Evolutionary conservation across 2,888 invertebrate species (phyloP).

Genomic region (Phoronis australis): DNA sequence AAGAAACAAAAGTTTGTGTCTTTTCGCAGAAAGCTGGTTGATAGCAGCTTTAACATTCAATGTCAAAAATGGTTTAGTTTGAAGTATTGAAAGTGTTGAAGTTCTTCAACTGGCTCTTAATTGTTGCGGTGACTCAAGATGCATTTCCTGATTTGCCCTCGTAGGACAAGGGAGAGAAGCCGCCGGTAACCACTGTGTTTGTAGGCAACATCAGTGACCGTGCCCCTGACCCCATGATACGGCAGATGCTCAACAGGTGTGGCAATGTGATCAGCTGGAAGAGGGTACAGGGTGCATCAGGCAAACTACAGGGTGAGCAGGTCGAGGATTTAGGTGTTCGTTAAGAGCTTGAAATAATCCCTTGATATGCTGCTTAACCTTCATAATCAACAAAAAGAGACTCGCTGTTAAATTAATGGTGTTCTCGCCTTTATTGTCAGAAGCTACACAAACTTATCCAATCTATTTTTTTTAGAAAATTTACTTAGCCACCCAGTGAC

Average conservation of each 20-base stretch:
- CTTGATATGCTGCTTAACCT: too few species aligned
- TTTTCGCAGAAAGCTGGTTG: too few species aligned
- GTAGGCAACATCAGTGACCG: constrained; percentile 94
- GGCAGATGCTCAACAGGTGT: constrained; percentile 78
- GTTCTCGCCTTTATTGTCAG: too few species aligned
- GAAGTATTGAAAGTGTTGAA: background rate
- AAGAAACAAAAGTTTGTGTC: too few species aligned
- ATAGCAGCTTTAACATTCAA: background rate
- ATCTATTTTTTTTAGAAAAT: constrained; percentile 20
- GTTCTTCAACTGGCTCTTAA: background rate
- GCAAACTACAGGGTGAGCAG: constrained; percentile 59
- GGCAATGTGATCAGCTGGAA: constrained; percentile 96
- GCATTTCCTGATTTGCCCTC: background rate
- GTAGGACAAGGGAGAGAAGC: constrained; percentile 53
- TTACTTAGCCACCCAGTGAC: too few species aligned
- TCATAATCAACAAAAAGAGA: too few species aligned
- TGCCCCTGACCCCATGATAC: constrained; percentile 91
- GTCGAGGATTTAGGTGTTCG: too few species aligned
- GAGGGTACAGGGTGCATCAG: constrained; percentile 73
- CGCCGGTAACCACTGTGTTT: constrained; percentile 94
- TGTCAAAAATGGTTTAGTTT: background rate
- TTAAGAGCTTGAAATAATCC: too few species aligned
- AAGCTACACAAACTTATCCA: background rate
- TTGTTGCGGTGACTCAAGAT: background rate
- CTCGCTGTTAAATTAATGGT: too few species aligned